Evolutionary conservation across 2,888 invertebrate species (phyloP).

Genomic region (Epistrophe grossulariae): DNA sequence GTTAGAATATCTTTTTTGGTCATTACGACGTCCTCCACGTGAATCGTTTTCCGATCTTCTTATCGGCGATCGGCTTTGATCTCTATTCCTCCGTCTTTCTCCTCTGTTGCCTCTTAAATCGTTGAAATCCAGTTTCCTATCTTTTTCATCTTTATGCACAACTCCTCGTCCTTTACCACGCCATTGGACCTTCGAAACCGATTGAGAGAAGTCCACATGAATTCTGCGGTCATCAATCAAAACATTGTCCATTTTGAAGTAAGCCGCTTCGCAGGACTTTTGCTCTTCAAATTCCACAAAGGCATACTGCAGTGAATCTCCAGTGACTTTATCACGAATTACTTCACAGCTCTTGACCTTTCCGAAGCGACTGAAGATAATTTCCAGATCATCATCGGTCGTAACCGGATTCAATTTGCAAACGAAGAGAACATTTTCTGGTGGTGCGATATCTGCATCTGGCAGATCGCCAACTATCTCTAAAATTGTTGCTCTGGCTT

Average conservation of each 20-base stretch:
- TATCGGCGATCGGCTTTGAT: conserved; percentile 44
- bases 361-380: conserved; percentile 98
- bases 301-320: conserved; percentile 98
- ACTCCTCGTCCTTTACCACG: conserved; percentile 94
- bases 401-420: conserved; percentile 99
- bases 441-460: conserved; percentile 98
- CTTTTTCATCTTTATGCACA: conserved; percentile 80
- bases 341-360: conserved; percentile 97
- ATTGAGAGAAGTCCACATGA: conserved; percentile 99
- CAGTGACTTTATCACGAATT: conserved; percentile 95
- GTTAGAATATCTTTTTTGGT: conserved; percentile 1
- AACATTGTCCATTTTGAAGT: conserved; percentile 99
- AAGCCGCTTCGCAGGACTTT: conserved; percentile 98
- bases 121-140: conserved; percentile 80
- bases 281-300: conserved; percentile 98
- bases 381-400: conserved; percentile 97
- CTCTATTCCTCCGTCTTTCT: neutral
- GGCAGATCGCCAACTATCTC: conserved; percentile 99
- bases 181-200: conserved; percentile 97
- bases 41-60: neutral
- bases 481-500: conserved; percentile 97
- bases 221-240: conserved; percentile 99
- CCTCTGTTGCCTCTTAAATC: conserved; percentile 61
- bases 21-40: neutral
- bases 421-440: conserved; percentile 99